Evolutionary conservation across 2,113 vertebrate species (phyloP), one percentile per base, ranked within the genome.

Genomic region (Sarotherodon lohbergeri): DNA sequence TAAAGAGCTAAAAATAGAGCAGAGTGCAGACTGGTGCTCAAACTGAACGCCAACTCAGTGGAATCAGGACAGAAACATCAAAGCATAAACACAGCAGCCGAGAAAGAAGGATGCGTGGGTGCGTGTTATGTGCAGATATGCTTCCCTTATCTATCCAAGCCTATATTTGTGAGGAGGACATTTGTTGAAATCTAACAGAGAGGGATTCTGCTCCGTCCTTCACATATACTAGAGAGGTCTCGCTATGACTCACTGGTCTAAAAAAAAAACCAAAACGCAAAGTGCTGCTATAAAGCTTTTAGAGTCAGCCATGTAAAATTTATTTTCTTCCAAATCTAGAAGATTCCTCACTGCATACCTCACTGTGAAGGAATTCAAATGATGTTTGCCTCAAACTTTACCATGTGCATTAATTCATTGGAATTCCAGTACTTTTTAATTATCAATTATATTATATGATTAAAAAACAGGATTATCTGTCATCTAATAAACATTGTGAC

Each of bases 1-100:
- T 4, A 46, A 57, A 22, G 39, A 22, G 63, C 85, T 87, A 87
- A 87, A 87, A 87, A 82, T 86, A 82, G 41, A 39, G 3, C 41
- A 52, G 71, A 78, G n/a, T 9, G 43, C 73, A 63, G 56, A 52
- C 56, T n/a, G 46, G 22, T 1, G 4, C 71, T 78, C 39, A 16
- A 14, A 17, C 24, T 19, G 24, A 0, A 78, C 1, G 39, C 0
- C 17, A 34, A 5, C 39, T 12, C 10, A 10, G 9, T 19, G 79
- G 14, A 57, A 43, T 39, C 10, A 41, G 24, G 54, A 81, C 22
- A 81, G 22, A 19, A 4, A 8, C 34, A 81, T 43, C 6, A 16
- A 59, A 56, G 36, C 14, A 81, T 4, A 57, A 59, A 59, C 36
- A 41, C 22, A 19, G 10, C 29, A 39, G 29, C 56, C 0, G n/a